Evolutionary conservation across 2,113 vertebrate genomes (phyloP).

Genomic region (Toxotes jaculatrix): DNA sequence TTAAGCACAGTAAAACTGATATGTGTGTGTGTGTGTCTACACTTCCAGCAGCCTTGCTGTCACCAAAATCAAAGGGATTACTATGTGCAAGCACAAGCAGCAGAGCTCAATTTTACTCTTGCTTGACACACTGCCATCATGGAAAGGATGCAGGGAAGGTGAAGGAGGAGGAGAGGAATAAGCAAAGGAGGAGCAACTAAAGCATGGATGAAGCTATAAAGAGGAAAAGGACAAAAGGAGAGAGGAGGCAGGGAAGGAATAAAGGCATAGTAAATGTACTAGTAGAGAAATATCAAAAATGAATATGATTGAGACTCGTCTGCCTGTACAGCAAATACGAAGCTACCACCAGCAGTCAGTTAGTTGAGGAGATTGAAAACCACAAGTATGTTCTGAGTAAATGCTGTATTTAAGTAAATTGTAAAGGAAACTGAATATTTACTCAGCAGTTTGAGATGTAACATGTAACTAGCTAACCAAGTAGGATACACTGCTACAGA

Average conservation of each 20-base stretch:
- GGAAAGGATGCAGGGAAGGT: background rate
- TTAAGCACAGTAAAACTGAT: background rate
- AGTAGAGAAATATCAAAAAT: too few relatives aligned
- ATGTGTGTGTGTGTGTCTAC: background rate
- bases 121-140: background rate
- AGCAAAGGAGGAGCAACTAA: background rate
- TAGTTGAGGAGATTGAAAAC: background rate
- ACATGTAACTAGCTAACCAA: too few relatives aligned
- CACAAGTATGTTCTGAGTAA: too few relatives aligned
- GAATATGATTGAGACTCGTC: background rate
- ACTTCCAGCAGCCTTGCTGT: too few relatives aligned
- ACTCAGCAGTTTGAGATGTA: too few relatives aligned
- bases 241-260: background rate
- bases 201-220: background rate
- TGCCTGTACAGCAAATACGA: background rate
- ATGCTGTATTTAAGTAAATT: too few relatives aligned
- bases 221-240: background rate
- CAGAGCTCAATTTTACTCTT: background rate
- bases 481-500: too few relatives aligned
- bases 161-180: background rate
- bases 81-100: background rate
- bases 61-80: too few relatives aligned
- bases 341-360: background rate
- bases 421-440: too few relatives aligned
- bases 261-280: background rate